Evolutionary conservation across 2,888 invertebrate genomes (phyloP), one percentile per base, ranked within the genome.

Genomic region (Sarcophaga carnaria): DNA sequence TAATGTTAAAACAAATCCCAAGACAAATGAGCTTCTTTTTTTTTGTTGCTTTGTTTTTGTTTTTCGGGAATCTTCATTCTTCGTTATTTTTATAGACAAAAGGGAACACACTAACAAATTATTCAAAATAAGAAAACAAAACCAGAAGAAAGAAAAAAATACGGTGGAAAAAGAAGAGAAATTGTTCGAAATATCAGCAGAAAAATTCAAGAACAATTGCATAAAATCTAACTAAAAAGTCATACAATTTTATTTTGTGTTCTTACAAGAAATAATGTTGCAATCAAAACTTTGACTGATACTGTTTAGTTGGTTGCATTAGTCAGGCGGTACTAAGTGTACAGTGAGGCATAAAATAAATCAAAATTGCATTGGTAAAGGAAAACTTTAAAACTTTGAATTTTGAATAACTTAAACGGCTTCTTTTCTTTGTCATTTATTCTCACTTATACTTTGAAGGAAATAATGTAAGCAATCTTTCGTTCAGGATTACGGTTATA

Each of bases 1-100:
- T 84, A 81, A 87, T 84, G 87, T 76, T 82, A 87, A 87, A 87
- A 87, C 87, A 87, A 87, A 87, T 87, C 87, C 87, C 87, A 87
- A 87, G 87, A 87, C 87, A 87, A 87, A 87, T 87, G 81, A 87
- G 84, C 70, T 49, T 82, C 77, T 80, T 81, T 79, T 54, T 37
- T 62, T 12, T 72, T 37, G 22, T n/a, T 22, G 27, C n/a, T 17
- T 37, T 11, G 22, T 25, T 37, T 3, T 62, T 25, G 37, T 74
- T 37, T 37, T 37, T 37, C 8, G 37, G 37, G 27, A n/a, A 64
- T 12, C 64, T 14, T n/a, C 59, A 37, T 72, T 71, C 59, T 71
- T 82, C 64, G 81, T 71, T 59, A 47, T 66, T 54, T 25, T 45
- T 59, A 66, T 63, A 59, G 54, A 47, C 63, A 70, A 80, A 54